Percentiles rank a stretch among this genome's conserved stretches.
phyloP scores from a whole-genome alignment of 2,113 vertebrate species.

The Mus pahari region DNA sequence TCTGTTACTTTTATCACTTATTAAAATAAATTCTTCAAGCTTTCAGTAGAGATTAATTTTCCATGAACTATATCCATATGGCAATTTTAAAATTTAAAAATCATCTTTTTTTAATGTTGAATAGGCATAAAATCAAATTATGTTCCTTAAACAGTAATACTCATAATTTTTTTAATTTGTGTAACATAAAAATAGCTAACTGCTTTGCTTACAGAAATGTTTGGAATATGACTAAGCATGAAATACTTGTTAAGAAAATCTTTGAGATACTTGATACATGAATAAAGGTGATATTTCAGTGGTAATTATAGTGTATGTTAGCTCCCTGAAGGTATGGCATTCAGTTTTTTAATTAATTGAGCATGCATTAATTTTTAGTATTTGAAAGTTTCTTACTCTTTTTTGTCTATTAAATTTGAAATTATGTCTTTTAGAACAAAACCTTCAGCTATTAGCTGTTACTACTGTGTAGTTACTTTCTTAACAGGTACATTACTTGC shows the following conservation, averaged over 20 bases:
- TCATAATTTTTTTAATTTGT: constrained; percentile 71
- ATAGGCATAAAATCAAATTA: constrained; percentile 74
- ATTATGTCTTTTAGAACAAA: constrained; percentile 43
- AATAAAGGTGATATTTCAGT: constrained; percentile 56
- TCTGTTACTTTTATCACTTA: constrained; percentile 63
- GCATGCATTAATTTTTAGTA: not conserved
- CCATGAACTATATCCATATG: constrained; percentile 54
- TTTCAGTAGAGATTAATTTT: constrained; percentile 48
- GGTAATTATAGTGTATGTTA: constrained; percentile 54
- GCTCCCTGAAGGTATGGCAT: not conserved
- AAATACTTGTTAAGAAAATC: constrained; percentile 71
- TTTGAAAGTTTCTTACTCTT: not conserved
- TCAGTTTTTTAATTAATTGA: constrained; percentile 35
- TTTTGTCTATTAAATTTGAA: constrained; percentile 24
- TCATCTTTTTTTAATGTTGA: constrained; percentile 71
- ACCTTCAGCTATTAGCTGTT: not conserved
- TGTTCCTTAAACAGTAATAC: constrained; percentile 71
- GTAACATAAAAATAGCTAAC: constrained; percentile 77
- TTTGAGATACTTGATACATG: constrained; percentile 42
- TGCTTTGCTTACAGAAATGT: constrained; percentile 75
- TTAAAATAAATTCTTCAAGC: constrained; percentile 60
- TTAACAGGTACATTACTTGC: not conserved
- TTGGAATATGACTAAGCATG: constrained; percentile 79
- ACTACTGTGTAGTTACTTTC: not conserved
- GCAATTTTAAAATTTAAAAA: constrained; percentile 71